Evolutionary conservation across 2,113 vertebrate genomes (phyloP).

Genomic region (Todiramphus chloris): DNA sequence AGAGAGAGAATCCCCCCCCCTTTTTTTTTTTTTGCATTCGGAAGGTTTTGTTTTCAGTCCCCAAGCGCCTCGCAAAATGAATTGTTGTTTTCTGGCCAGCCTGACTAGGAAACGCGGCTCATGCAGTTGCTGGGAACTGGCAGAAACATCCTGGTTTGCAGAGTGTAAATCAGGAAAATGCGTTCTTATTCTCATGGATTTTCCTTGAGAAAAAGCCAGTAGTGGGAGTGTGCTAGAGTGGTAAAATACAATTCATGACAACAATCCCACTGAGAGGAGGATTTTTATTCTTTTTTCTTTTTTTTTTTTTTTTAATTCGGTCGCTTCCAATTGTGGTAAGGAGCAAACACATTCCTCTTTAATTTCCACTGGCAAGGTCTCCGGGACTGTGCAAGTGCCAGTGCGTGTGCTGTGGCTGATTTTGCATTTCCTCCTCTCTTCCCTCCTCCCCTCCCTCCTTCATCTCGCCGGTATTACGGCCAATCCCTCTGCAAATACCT

Average conservation of each 20-base stretch:
- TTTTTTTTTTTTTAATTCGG: not conserved
- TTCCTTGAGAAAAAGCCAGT: not conserved
- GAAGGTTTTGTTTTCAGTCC: conserved; percentile 39
- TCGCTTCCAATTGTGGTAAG: conserved; percentile 56
- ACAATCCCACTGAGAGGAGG: conserved; percentile 11
- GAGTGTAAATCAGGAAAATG: conserved; percentile 9
- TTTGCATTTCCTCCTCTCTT: not conserved
- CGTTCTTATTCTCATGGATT: not conserved
- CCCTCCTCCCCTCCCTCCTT: not conserved
- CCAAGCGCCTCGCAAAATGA: not conserved
- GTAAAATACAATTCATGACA: conserved; percentile 56
- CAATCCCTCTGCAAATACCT: conserved; percentile 33
- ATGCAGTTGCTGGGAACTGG: conserved; percentile 9
- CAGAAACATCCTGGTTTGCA: not conserved
- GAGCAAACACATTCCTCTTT: conserved; percentile 59
- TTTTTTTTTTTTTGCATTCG: not conserved
- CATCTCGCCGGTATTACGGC: conserved; percentile 20
- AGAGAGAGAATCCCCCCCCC: not conserved
- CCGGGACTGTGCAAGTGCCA: conserved; percentile 6
- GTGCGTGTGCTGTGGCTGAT: not conserved
- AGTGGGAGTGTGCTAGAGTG: not conserved
- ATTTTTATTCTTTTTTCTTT: not conserved
- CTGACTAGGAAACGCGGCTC: not conserved
- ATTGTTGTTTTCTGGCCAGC: not conserved
- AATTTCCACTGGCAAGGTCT: conserved; percentile 65